Conservation (phyloP, 2,113 vertebrate genomes). For the Ammospiza caudacuta region DNA sequence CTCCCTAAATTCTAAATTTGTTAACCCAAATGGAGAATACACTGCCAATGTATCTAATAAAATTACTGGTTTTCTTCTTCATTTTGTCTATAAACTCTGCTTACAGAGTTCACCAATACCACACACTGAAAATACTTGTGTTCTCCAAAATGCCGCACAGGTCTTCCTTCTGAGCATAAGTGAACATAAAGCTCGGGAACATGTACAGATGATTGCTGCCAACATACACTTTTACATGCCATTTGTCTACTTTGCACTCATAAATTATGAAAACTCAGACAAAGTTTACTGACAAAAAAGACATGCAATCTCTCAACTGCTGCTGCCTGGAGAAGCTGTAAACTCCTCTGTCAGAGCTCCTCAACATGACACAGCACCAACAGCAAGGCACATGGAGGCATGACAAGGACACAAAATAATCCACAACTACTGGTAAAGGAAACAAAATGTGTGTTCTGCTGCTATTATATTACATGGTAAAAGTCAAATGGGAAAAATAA, state of each 20-base stretch:
- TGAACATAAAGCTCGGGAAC: not conserved
- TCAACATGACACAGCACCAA: rapidly evolving
- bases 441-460: not conserved
- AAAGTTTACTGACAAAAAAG: not conserved
- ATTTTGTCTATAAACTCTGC: not conserved
- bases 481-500: not conserved
- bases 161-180: not conserved
- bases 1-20: not conserved
- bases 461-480: not conserved
- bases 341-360: not conserved
- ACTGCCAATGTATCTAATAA: not conserved
- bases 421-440: not conserved
- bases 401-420: not conserved
- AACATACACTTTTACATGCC: not conserved
- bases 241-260: not conserved
- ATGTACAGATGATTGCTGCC: not conserved
- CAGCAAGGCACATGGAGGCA: not conserved
- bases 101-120: not conserved
- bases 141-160: not conserved
- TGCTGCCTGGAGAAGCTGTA: not conserved
- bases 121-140: not conserved
- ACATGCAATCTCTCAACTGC: not conserved
- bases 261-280: not conserved
- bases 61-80: not conserved
- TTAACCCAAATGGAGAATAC: not conserved